These are phyloP conservation scores for Sarotherodon lohbergeri DNA, from an alignment of 2,113 vertebrate species.

Conservation along the genomic window DNA sequence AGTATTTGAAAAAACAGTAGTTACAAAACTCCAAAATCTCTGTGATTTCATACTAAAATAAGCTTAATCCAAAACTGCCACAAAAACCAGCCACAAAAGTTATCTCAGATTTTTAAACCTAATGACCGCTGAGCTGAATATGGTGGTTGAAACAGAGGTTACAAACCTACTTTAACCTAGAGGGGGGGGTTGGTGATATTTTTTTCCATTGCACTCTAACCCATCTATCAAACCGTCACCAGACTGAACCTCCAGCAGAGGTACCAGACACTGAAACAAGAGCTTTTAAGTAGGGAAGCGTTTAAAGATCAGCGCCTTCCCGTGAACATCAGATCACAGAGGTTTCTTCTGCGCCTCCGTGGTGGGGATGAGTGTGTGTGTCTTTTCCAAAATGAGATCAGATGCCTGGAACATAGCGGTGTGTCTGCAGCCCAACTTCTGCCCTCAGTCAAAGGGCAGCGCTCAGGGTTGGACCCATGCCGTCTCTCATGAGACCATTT, in stretches of 20 bases:
- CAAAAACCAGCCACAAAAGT: background rate
- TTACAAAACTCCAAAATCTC: background rate
- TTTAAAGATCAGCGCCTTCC: background rate
- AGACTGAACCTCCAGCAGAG: constrained; percentile 4
- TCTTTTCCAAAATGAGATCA: constrained; percentile 14
- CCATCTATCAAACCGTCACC: constrained; percentile 4
- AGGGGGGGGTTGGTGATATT: constrained; percentile 13
- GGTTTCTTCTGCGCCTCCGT: background rate
- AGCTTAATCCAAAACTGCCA: background rate
- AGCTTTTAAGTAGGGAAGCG: background rate
- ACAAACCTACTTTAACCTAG: background rate
- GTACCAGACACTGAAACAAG: background rate
- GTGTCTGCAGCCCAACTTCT: background rate
- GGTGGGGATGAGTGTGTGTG: background rate
- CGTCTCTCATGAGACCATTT: background rate
- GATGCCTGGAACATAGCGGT: background rate
- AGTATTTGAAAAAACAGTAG: background rate
- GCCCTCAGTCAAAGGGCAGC: constrained; percentile 7
- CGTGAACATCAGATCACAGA: background rate
- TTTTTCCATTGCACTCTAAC: background rate
- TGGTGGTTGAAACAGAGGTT: constrained; percentile 37
- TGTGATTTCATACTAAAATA: background rate
- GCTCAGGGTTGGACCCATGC: background rate
- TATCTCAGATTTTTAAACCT: constrained; percentile 15
- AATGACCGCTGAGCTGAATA: constrained; percentile 55